Base-by-base conservation (phyloP, 2,113 vertebrate species). In the Muscicapa adusta region DNA sequence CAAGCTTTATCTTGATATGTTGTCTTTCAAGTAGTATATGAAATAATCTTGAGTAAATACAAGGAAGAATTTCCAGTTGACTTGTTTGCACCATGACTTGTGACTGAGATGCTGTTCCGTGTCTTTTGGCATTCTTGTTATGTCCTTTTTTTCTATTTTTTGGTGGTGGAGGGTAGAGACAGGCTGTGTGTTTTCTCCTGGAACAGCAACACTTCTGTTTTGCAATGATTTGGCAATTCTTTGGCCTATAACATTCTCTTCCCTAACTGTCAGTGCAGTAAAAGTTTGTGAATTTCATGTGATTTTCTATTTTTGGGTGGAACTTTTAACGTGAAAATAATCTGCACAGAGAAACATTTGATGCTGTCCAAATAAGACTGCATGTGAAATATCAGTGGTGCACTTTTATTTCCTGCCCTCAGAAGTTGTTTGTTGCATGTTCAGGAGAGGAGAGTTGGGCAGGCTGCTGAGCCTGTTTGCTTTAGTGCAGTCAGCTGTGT, bases 1-100 rank as follows among this genome's bases (percentile, higher is more conserved):
- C 72, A 88, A 57, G 51, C 61, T 68, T 94, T 94, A 90, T 79
- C 94, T 94, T 91, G 92, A 78, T 90, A 74, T 56, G 56, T 84
- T 91, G 68, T 42, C 83, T 96, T 89, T 89, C 40, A 67, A 81
- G 78, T 12, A 56, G 24, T 34, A 5, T 62, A 16, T 74, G 34
- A 88, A 90, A 88, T 83, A 86, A 80, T 88, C 91, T 94, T 73
- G 72, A 73, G 92, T 88, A 96, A 93, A 93, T 47, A 92, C 11
- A 28, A 67, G 82, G 72, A 88, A 77, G 82, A 93, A 90, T 90
- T 96, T 94, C 88, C 89, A 66, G 85, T n/a, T 94, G 67, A 70
- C 18, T 85, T 54, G 14, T 58, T 82, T 76, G 33, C 42, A 14
- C 20, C 8, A 12, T 29, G 15, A 19, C 65, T 72, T 85, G 56